These are phyloP conservation scores for Conger conger DNA, from an alignment of 2,113 vertebrate genomes.

Conservation along the genomic window DNA sequence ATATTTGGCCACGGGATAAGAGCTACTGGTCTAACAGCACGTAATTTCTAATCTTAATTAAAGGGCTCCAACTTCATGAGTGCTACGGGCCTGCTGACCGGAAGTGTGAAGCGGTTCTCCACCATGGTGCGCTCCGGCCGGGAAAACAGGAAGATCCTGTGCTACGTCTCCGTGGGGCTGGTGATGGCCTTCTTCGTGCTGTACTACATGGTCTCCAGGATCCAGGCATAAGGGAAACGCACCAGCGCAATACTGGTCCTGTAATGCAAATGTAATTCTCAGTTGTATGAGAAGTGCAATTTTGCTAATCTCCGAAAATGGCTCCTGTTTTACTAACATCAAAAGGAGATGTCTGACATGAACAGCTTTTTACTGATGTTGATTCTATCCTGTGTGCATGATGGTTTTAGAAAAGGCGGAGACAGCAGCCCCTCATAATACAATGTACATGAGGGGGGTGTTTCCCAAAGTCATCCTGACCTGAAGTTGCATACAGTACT, in stretches of 20 bases:
- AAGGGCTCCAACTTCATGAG: slow-evolving; percentile 93
- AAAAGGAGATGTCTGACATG: not conserved
- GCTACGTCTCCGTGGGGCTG: slow-evolving; percentile 77
- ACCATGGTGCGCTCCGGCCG: slow-evolving; percentile 83
- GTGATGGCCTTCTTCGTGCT: slow-evolving; percentile 84
- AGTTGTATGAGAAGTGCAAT: slow-evolving; percentile 50
- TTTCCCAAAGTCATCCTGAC: not conserved
- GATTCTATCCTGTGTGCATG: not conserved
- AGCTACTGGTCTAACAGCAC: not conserved
- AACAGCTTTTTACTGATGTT: not conserved
- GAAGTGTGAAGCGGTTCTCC: slow-evolving; percentile 93
- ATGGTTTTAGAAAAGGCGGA: not conserved
- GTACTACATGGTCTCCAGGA: slow-evolving; percentile 81
- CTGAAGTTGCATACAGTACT: not conserved
- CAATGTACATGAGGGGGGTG: not conserved
- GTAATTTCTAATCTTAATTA: slow-evolving; percentile 11
- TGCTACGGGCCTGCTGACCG: slow-evolving; percentile 82
- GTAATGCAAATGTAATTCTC: slow-evolving; percentile 29
- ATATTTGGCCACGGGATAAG: not conserved
- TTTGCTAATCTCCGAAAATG: not conserved
- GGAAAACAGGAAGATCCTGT: slow-evolving; percentile 88
- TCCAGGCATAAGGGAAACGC: slow-evolving; percentile 72
- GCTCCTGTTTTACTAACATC: not conserved
- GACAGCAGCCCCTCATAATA: not conserved
- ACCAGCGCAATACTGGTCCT: not conserved